A percentile compares a stretch with the other conserved stretches of the same genome.
Evolutionary conservation across 1,140 invertebrate species (phyloP).

Genomic region (Platyura marginata): DNA sequence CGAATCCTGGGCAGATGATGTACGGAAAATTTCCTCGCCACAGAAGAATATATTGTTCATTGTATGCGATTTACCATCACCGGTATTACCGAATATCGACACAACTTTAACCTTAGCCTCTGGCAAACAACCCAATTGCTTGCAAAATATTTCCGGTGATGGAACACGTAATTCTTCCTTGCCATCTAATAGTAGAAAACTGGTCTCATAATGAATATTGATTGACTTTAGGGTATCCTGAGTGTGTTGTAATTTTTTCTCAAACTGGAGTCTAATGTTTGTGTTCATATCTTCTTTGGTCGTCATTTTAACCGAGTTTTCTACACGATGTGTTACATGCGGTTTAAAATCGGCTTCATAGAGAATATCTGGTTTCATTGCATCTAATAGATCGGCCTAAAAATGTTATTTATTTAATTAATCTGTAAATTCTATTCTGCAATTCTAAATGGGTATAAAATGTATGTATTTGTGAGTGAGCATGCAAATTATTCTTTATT

Average conservation of each 20-base stretch:
- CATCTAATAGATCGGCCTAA: too few relatives aligned
- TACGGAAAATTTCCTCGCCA: slow-evolving; percentile 54
- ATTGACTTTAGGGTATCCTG: slow-evolving; percentile 1
- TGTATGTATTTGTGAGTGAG: too few relatives aligned
- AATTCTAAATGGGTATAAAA: too few relatives aligned
- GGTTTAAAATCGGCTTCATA: too few relatives aligned
- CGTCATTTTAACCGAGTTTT: too few relatives aligned
- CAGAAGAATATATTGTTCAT: slow-evolving; percentile 66
- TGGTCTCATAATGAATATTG: slow-evolving; percentile 7
- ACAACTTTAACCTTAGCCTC: slow-evolving; percentile 55
- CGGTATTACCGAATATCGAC: slow-evolving; percentile 75
- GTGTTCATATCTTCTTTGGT: too few relatives aligned
- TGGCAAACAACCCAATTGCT: slow-evolving; percentile 26
- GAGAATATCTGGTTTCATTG: too few relatives aligned
- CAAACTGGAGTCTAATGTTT: too few relatives aligned
- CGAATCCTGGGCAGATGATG: slow-evolving; percentile 47
- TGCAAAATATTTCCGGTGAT: slow-evolving; percentile 29
- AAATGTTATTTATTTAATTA: too few relatives aligned
- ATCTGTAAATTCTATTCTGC: too few relatives aligned
- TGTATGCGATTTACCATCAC: slow-evolving; percentile 70
- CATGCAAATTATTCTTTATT: too few relatives aligned
- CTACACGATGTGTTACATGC: too few relatives aligned
- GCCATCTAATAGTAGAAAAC: slow-evolving; percentile 35
- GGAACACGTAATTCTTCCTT: slow-evolving; percentile 32
- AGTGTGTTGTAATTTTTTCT: neutral